A percentile compares a stretch with the other conserved stretches of the same genome.
phyloP scores from a whole-genome alignment of 1,140 invertebrate genomes.

The Dinothrombium tinctorium region DNA sequence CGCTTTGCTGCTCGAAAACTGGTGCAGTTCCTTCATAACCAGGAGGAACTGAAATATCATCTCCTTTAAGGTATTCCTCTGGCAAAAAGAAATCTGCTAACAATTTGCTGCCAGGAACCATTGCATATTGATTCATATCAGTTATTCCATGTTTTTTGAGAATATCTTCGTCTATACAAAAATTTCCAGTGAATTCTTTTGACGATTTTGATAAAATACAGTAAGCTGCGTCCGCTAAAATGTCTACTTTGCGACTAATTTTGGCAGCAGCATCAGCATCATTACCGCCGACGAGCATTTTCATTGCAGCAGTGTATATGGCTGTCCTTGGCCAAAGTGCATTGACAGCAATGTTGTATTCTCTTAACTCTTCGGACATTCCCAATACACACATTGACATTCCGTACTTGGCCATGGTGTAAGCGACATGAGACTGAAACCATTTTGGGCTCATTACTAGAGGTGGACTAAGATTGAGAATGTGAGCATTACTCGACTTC shows the following conservation, averaged over 20 bases:
- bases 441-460: constrained; percentile 66
- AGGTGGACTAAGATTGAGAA: constrained; percentile 85
- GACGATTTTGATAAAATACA: constrained; percentile 55
- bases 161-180: constrained; percentile 79
- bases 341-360: constrained; percentile 70
- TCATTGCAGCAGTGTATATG: constrained; percentile 84
- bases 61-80: constrained; percentile 12
- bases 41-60: neutral
- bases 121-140: constrained; percentile 64
- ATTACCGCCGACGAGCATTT: constrained; percentile 50
- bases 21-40: no score
- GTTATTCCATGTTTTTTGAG: constrained; percentile 49
- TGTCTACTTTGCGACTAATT: constrained; percentile 55
- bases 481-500: constrained; percentile 75
- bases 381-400: constrained; percentile 98
- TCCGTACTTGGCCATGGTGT: constrained; percentile 95
- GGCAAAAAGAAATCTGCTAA: constrained; percentile 82
- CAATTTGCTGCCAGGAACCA: constrained; percentile 44
- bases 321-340: constrained; percentile 88
- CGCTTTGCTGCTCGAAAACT: neutral
- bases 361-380: constrained; percentile 73
- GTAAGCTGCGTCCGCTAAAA: constrained; percentile 88
- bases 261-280: constrained; percentile 28
- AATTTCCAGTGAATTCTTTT: constrained; percentile 57
- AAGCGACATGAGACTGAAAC: constrained; percentile 82